Base-by-base conservation (phyloP, 2,888 invertebrate genomes). In the Nysson spinosus region DNA sequence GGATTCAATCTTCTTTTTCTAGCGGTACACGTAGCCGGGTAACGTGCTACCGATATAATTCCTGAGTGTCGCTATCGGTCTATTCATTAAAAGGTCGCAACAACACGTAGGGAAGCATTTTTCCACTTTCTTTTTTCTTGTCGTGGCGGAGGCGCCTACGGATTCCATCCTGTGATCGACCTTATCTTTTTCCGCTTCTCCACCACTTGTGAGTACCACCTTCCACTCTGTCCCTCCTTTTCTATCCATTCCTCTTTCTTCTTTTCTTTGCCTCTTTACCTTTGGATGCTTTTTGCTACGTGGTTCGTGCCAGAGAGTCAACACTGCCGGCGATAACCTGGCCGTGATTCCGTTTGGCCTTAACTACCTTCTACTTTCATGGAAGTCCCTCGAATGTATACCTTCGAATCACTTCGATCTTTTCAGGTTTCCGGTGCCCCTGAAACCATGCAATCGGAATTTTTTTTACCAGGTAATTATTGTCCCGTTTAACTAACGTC, bases 51-150 rank as follows among this genome's bases (percentile, higher is more conserved):
- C 44, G 56, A 57, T 72, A 54, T 65, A 73, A 72, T 73, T 69
- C 52, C 17, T 46, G 22, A 30, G 61, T 61, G 55, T 61, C 44
- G 50, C 49, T 69, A 60, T 68, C 69, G 44, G 44, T 34, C 55
- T 67, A 74, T 74, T 74, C 70, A 50, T 74, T 69, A 69, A 58
- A 66, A 57, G 72, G 32, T 56, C 55, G 39, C 47, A 39, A 44
- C 39, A 52, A 44, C 52, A 34, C 28, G 42, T 9, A 44, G 28
- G 34, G 35, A 17, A 16, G n/a, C 11, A 14, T 6, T 9, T 34
- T 28, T 11, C 12, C 26, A 17, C 17, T 46, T 19, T 11, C 40
- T 61, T 47, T 47, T 37, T 22, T 37, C 22, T 28, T 30, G 30
- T 52, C 49, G 43, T 44, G n/a, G 9, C 40, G 4, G 17, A 22